Evolutionary conservation across 2,113 vertebrate genomes (phyloP).

Genomic region (Sterrhoptilus dennistouni): DNA sequence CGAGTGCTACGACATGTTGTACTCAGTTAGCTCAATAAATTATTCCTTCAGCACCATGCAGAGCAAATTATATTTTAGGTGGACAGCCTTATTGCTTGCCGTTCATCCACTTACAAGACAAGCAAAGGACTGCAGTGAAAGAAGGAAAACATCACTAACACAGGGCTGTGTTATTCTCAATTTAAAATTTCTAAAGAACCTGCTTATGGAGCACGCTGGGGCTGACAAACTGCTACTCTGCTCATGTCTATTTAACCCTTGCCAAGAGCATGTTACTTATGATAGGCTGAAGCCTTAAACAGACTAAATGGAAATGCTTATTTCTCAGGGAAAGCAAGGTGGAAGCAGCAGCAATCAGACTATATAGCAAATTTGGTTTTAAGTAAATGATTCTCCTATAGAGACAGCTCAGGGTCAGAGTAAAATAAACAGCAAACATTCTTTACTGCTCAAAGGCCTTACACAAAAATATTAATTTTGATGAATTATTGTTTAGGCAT

Average conservation of each 20-base stretch:
- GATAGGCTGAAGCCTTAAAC: not conserved
- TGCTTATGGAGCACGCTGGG: not conserved
- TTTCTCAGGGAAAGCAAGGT: not conserved
- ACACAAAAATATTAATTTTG: not conserved
- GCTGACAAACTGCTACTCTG: not conserved
- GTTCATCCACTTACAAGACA: slow-evolving; percentile 57
- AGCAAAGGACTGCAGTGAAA: not conserved
- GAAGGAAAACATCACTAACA: not conserved
- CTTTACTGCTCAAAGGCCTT: not conserved
- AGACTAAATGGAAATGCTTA: not conserved
- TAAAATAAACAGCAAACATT: not conserved
- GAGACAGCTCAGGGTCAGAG: accelerated
- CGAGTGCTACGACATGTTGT: slow-evolving; percentile 35
- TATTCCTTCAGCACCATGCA: slow-evolving; percentile 55
- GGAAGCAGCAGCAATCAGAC: not conserved
- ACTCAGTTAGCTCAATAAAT: slow-evolving; percentile 61
- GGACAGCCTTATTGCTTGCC: slow-evolving; percentile 45
- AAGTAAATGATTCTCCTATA: not conserved
- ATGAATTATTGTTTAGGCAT: not conserved
- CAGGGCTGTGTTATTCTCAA: not conserved
- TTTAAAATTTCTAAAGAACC: not conserved
- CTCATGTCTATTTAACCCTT: not conserved
- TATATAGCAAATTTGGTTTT: not conserved
- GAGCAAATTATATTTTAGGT: slow-evolving; percentile 66
- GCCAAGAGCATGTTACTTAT: not conserved